Percentiles rank a stretch among this genome's conserved stretches.
Evolutionary conservation across 2,113 vertebrate genomes (phyloP).

Genomic region (Nothoprocta perdicaria): DNA sequence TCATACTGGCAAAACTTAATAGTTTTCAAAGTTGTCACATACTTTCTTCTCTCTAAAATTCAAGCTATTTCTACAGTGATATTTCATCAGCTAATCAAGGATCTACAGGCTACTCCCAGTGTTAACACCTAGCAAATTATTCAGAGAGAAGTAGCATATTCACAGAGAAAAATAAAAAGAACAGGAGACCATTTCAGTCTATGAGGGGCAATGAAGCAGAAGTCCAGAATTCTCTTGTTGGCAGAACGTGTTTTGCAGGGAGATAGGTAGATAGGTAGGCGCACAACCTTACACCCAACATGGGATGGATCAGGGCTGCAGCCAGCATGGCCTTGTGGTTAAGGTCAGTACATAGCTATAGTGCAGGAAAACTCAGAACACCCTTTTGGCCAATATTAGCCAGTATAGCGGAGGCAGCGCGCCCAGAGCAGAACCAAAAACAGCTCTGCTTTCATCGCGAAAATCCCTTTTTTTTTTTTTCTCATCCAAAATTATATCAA

Average conservation of each 20-base stretch:
- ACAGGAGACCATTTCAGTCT: background rate
- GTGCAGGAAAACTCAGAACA: background rate
- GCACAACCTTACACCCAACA: background rate
- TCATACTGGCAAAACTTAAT: background rate
- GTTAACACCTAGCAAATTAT: background rate
- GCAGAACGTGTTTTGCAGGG: background rate
- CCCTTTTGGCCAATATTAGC: background rate
- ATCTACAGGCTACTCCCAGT: background rate
- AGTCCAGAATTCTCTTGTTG: background rate
- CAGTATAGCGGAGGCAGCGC: fast-evolving
- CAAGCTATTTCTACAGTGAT: background rate
- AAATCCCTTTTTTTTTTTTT: background rate
- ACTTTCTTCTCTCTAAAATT: background rate
- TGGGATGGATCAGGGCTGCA: background rate
- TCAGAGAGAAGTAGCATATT: background rate
- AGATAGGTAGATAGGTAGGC: background rate
- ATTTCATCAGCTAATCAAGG: background rate
- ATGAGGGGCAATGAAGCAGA: fast-evolving
- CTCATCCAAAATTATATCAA: background rate
- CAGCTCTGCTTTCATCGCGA: fast-evolving
- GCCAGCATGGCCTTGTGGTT: background rate
- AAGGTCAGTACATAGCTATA: background rate
- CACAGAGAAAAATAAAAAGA: background rate
- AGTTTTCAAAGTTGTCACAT: background rate
- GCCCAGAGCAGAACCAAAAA: fast-evolving